These are phyloP conservation scores for Macrochelys suwanniensis DNA, from an alignment of 2,797 vertebrate species.

Conservation along the genomic window DNA sequence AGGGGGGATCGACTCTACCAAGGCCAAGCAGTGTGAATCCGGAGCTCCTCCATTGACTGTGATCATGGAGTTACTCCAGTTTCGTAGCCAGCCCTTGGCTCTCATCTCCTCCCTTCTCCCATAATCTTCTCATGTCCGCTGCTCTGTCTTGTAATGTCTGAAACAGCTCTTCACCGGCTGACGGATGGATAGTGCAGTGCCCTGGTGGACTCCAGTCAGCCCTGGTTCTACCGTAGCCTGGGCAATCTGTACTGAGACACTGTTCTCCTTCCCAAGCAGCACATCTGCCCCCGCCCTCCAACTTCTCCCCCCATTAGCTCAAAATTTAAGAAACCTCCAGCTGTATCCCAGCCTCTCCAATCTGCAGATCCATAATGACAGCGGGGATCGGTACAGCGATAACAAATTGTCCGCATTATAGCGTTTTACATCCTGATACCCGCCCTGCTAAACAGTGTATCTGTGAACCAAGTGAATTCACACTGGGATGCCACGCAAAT, in stretches of 20 bases:
- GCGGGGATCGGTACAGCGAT: conserved; percentile 28
- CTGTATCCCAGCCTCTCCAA: not conserved
- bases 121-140: not conserved
- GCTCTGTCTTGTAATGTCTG: not conserved
- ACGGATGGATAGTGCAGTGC: not conserved
- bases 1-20: not conserved
- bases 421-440: conserved; percentile 76
- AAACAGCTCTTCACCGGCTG: not conserved
- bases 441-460: conserved; percentile 57
- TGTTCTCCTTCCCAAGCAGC: not conserved
- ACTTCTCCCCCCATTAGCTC: not conserved
- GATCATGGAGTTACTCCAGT: not conserved
- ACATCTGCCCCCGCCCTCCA: not conserved
- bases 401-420: conserved; percentile 78
- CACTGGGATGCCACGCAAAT: conserved; percentile 71
- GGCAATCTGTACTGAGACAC: not conserved
- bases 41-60: not conserved
- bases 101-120: not conserved
- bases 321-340: not conserved
- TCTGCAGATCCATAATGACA: conserved; percentile 52
- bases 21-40: not conserved
- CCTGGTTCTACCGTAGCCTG: not conserved
- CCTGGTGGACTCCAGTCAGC: not conserved
- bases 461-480: conserved; percentile 69
- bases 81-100: not conserved